These are phyloP conservation scores for Nephrotoma guestfalica DNA, from an alignment of 2,888 invertebrate species.

Conservation along the genomic window DNA sequence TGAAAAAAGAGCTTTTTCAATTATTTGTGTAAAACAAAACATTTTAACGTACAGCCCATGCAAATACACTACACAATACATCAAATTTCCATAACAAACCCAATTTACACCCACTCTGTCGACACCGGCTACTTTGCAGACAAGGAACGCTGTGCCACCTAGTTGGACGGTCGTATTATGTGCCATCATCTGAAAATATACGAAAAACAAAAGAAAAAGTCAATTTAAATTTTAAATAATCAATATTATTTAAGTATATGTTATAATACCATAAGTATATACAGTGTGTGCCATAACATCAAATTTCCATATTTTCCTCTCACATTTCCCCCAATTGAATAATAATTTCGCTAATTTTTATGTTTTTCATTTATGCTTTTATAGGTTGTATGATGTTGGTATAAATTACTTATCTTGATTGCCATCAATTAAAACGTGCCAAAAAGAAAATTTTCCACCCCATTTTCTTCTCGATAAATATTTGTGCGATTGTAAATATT, in stretches of 20 bases:
- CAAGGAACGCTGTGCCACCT: constrained; percentile 33
- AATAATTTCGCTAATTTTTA: not conserved
- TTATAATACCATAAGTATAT: no score
- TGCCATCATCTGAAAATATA: constrained; percentile 31
- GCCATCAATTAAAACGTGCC: not conserved
- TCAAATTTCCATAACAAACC: constrained; percentile 25
- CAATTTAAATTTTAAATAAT: not conserved
- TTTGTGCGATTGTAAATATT: not conserved
- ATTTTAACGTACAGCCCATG: not conserved
- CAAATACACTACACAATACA: constrained; percentile 11
- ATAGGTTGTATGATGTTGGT: not conserved
- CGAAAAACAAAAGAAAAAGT: constrained; percentile 8
- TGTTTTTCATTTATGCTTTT: not conserved
- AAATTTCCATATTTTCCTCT: not conserved
- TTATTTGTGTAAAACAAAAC: not conserved
- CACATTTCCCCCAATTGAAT: not conserved
- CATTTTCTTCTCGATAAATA: not conserved
- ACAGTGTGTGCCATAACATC: not conserved
- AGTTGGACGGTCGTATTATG: constrained; percentile 34
- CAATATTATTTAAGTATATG: not conserved
- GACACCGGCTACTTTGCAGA: constrained; percentile 34
- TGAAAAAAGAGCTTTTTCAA: not conserved
- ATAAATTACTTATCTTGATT: not conserved
- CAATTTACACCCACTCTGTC: constrained; percentile 37
- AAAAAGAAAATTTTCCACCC: not conserved